Evolutionary conservation across 1,140 invertebrate genomes (phyloP).

Genomic region (Tyrophagus putrescentiae): DNA sequence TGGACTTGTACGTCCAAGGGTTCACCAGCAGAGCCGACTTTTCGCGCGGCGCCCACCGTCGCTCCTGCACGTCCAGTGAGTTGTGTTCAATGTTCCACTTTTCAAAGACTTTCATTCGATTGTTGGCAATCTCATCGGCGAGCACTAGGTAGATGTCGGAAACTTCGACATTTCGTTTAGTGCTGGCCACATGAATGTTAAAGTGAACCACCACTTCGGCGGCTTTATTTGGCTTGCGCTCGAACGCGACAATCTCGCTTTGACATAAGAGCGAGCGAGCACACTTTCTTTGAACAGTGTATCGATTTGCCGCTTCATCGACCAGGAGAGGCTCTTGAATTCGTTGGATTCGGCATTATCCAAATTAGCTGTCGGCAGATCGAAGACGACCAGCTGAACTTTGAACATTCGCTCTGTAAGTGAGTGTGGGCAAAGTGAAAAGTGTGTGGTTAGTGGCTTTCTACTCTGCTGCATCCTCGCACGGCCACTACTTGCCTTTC

Average conservation of each 20-base stretch:
- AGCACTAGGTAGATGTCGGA: conserved; percentile 43
- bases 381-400: conserved; percentile 51
- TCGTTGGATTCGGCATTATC: conserved; percentile 41
- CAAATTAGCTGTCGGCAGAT: conserved; percentile 42
- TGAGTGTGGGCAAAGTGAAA: conserved; percentile 14
- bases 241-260: conserved; percentile 26
- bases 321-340: conserved; percentile 48
- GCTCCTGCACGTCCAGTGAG: conserved; percentile 26
- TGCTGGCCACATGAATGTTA: conserved; percentile 50
- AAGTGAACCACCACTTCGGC: conserved; percentile 54
- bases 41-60: background rate
- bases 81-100: conserved; percentile 26
- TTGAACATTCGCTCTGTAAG: conserved; percentile 55
- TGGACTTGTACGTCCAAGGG: conserved; percentile 25
- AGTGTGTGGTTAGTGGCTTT: background rate
- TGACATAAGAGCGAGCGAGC: conserved; percentile 21
- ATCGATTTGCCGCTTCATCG: conserved; percentile 24
- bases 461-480: background rate
- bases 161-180: conserved; percentile 37
- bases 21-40: conserved; percentile 3
- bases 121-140: conserved; percentile 37
- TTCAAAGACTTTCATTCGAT: conserved; percentile 22
- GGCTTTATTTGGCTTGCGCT: conserved; percentile 40
- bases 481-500: conserved; percentile 27
- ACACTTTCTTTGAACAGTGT: conserved; percentile 23